Conservation (phyloP, 2,113 vertebrate genomes). For the Brienomyrus longianalis region DNA sequence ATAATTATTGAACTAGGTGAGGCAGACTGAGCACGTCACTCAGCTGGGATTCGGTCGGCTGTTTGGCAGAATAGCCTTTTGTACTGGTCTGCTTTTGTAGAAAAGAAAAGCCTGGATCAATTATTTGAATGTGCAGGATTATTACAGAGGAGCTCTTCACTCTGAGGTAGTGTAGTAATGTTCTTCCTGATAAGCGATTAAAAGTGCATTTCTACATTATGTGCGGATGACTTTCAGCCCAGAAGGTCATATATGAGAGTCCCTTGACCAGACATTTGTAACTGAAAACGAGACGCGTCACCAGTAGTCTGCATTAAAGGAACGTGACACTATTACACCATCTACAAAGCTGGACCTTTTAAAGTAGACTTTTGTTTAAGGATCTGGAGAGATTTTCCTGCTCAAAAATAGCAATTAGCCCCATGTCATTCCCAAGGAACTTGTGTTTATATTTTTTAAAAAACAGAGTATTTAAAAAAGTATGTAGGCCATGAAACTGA, state of each 20-base stretch:
- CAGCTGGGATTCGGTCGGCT: neutral
- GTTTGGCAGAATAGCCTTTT: neutral
- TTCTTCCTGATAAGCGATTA: neutral
- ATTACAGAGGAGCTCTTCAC: neutral
- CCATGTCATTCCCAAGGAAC: neutral
- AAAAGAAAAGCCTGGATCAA: neutral
- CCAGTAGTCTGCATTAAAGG: neutral
- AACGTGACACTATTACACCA: neutral
- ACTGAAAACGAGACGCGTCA: neutral
- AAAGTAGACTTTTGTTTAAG: neutral
- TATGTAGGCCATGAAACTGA: neutral
- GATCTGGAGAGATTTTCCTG: neutral
- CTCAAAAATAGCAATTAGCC: neutral
- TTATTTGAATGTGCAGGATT: neutral
- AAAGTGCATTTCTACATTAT: neutral
- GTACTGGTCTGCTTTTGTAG: neutral
- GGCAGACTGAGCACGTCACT: neutral
- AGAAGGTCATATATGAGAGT: neutral
- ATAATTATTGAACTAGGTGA: neutral
- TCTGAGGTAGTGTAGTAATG: neutral
- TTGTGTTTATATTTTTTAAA: neutral
- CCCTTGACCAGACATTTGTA: neutral
- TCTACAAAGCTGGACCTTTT: neutral
- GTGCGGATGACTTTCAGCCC: neutral
- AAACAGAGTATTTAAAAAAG: neutral